Conservation (phyloP, 2,797 vertebrate genomes). For the Champsocephalus gunnari region DNA sequence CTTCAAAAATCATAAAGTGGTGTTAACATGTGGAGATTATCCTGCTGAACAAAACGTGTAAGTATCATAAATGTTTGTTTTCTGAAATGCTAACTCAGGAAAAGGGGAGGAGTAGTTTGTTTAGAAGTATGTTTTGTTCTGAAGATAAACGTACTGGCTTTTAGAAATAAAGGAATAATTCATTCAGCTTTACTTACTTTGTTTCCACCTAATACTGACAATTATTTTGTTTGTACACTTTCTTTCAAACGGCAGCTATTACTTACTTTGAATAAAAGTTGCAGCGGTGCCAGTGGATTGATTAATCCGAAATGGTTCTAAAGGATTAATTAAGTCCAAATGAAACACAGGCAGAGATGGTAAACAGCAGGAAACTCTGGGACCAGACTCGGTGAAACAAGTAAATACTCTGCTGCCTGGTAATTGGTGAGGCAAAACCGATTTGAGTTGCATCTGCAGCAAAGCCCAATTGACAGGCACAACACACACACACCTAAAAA, state of each 20-base stretch:
- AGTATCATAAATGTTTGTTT: too few relatives aligned
- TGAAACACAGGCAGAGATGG: constrained; percentile 19
- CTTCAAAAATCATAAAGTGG: too few relatives aligned
- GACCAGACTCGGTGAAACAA: constrained; percentile 21
- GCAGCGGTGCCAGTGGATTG: not conserved
- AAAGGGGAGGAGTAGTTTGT: not conserved
- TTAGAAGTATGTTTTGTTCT: not conserved
- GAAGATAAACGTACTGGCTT: not conserved
- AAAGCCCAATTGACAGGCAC: constrained; percentile 44
- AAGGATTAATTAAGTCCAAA: constrained; percentile 40
- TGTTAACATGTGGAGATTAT: too few relatives aligned
- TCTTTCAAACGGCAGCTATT: not conserved
- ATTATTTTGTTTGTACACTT: not conserved
- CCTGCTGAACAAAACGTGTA: too few relatives aligned
- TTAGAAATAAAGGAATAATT: not conserved
- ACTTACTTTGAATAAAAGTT: constrained; percentile 2
- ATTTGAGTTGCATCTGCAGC: constrained; percentile 50
- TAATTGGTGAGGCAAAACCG: constrained; percentile 51
- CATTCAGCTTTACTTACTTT: constrained; percentile 11
- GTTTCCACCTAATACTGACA: constrained; percentile 13
- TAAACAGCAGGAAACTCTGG: constrained; percentile 28
- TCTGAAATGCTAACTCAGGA: not conserved
- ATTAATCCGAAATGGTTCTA: constrained; percentile 26
- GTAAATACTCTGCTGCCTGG: constrained; percentile 30
- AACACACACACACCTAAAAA: not conserved